Base-by-base conservation (phyloP, 2,113 vertebrate species). In the Siniperca chuatsi region DNA sequence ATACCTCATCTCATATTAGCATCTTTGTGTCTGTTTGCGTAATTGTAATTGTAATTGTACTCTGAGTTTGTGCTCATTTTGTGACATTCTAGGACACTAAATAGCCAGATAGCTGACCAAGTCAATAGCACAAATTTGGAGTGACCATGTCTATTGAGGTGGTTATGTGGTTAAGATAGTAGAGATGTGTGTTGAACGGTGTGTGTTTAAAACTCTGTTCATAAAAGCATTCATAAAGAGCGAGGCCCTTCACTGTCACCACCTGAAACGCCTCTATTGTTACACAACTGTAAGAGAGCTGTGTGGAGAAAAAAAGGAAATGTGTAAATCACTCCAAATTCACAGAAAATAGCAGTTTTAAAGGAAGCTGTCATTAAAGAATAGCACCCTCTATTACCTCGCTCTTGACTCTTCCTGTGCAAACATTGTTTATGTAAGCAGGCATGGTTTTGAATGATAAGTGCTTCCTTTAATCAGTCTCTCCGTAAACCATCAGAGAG, bases 371-470 rank as follows among this genome's bases (percentile, higher is more conserved):
- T 87, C 69, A 72, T 72, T 82, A 78, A 37, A 35, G 29, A 82
- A 81, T 18, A 61, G 78, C 67, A 62, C 67, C 75, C 67, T 76
- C 62, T 46, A 74, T 84, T 89, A 79, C 73, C 78, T 88, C 10
- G 4, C 69, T 85, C 60, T 84, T 55, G 11, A 70, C 62, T 80
- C 70, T 57, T 87, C 79, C 85, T 66, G 68, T 82, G 80, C 72
- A 82, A 86, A 81, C 77, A 79, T 35, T 84, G 83, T 88, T 91
- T 87, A 82, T 84, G 67, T 67, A 79, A 82, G 78, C 78, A 68
- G 85, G 69, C 77, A 65, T 88, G 88, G 77, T 70, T 88, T 71
- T 87, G 85, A 91, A 93, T 89, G 83, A 88, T 89, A 91, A 90
- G 81, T 83, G 75, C 79, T 83, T 84, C 52, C 71, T 85, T 84